These are phyloP conservation scores for Pelodytes ibericus DNA, from an alignment of 2,797 vertebrate species.

Conservation along the genomic window DNA sequence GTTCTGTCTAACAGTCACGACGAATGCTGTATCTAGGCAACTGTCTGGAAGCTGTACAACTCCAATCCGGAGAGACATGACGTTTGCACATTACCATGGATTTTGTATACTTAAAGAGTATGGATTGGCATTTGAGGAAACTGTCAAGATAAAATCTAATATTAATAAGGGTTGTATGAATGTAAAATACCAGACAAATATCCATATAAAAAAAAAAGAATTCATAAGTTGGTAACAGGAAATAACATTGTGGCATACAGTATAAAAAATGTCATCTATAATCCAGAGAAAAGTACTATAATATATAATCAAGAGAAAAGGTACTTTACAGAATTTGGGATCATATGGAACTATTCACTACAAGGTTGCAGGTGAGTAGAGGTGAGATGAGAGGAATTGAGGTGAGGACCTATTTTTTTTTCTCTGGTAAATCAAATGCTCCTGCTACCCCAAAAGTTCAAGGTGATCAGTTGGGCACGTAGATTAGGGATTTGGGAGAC, in stretches of 20 bases:
- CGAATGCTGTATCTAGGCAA: constrained; percentile 3
- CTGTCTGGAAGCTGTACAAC: neutral
- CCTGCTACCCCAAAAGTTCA: no score
- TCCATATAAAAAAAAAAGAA: neutral
- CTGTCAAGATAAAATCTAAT: neutral
- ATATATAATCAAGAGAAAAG: neutral
- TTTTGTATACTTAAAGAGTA: neutral
- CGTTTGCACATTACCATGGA: neutral
- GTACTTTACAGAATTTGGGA: no score
- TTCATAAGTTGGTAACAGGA: neutral
- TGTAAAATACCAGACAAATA: neutral
- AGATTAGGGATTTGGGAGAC: no score
- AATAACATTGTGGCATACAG: neutral
- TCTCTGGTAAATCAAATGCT: no score
- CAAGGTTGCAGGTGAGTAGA: no score
- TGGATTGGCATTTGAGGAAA: neutral
- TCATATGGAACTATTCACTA: no score
- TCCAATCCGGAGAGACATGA: neutral
- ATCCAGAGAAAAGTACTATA: neutral
- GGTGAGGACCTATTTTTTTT: no score
- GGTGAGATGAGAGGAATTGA: no score
- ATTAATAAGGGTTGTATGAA: neutral
- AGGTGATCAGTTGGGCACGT: no score
- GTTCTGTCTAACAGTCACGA: neutral
- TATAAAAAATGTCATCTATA: neutral